These are phyloP conservation scores for Thamnaconus septentrionalis DNA, from an alignment of 2,113 vertebrate genomes.

Conservation along the genomic window DNA sequence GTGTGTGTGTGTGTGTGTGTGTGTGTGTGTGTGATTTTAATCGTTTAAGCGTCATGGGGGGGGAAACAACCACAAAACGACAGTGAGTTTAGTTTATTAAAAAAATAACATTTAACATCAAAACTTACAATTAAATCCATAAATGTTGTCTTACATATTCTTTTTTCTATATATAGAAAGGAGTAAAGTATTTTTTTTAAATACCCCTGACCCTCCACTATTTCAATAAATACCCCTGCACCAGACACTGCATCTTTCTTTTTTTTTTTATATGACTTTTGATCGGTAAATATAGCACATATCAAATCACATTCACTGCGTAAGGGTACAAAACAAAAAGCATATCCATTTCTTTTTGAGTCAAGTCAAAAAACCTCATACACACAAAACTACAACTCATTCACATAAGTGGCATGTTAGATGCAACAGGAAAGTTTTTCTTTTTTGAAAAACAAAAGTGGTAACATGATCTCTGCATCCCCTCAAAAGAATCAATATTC, in stretches of 20 bases:
- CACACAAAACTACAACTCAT: conserved; percentile 18
- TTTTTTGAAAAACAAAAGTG: conserved; percentile 18
- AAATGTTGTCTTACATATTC: neutral
- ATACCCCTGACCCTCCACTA: conserved; percentile 1
- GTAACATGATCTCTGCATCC: conserved; percentile 21
- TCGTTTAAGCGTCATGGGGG: neutral
- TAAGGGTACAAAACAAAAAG: conserved; percentile 58
- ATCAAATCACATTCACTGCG: conserved; percentile 44
- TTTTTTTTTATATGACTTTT: conserved; percentile 13
- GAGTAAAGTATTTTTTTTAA: conserved; percentile 28
- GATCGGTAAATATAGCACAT: conserved; percentile 28
- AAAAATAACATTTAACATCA: conserved; percentile 66
- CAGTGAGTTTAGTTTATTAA: conserved; percentile 59
- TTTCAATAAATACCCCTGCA: conserved; percentile 1
- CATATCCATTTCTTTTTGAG: conserved; percentile 28
- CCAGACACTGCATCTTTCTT: conserved; percentile 28
- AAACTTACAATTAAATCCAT: conserved; percentile 52
- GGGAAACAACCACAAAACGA: conserved; percentile 3
- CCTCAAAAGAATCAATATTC: conserved; percentile 14
- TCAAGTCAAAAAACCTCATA: conserved; percentile 21
- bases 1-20: too few species aligned
- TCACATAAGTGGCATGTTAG: conserved; percentile 49
- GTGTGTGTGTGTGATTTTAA: neutral
- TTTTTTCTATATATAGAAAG: conserved; percentile 41
- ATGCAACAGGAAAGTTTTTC: neutral